These are phyloP conservation scores for Diprion similis DNA, from an alignment of 1,140 invertebrate species.

Conservation along the genomic window DNA sequence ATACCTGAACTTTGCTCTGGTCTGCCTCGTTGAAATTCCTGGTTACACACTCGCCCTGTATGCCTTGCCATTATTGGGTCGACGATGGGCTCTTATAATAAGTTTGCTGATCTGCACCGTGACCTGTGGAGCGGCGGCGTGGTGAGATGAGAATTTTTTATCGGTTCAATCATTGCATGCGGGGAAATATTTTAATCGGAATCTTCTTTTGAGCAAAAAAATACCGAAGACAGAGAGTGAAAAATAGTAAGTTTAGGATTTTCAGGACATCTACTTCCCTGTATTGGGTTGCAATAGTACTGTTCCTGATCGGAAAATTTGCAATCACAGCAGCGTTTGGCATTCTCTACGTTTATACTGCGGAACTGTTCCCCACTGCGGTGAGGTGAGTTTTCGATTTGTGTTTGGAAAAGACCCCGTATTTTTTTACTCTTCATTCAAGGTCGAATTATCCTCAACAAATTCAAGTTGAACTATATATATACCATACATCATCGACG, in stretches of 20 bases:
- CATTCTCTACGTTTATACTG: conserved; percentile 68
- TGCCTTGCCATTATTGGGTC: conserved; percentile 62
- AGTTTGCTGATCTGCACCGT: conserved; percentile 65
- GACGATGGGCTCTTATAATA: conserved; percentile 59
- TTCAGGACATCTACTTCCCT: conserved; percentile 46
- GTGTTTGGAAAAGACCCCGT: no score
- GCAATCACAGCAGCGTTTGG: conserved; percentile 69
- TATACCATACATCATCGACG: neutral
- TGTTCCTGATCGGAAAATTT: conserved; percentile 72
- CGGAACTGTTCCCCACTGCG: conserved; percentile 70
- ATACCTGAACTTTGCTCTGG: conserved; percentile 67
- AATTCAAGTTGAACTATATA: neutral
- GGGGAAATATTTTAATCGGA: conserved; percentile 5
- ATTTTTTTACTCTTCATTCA: no score
- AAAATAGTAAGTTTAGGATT: conserved; percentile 23
- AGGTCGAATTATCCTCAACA: neutral
- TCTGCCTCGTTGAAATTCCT: conserved; percentile 68
- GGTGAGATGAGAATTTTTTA: conserved; percentile 29
- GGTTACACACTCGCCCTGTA: conserved; percentile 65
- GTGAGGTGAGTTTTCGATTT: conserved; percentile 35
- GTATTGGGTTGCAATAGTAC: conserved; percentile 58
- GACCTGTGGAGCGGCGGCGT: conserved; percentile 62
- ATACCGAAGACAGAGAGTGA: neutral
- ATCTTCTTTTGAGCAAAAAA: neutral
- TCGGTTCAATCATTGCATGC: conserved; percentile 44